A percentile compares a stretch with the other conserved stretches of the same genome.
These are phyloP conservation scores for Donacobius atricapilla DNA, from an alignment of 2,113 vertebrate species.

Conservation along the genomic window DNA sequence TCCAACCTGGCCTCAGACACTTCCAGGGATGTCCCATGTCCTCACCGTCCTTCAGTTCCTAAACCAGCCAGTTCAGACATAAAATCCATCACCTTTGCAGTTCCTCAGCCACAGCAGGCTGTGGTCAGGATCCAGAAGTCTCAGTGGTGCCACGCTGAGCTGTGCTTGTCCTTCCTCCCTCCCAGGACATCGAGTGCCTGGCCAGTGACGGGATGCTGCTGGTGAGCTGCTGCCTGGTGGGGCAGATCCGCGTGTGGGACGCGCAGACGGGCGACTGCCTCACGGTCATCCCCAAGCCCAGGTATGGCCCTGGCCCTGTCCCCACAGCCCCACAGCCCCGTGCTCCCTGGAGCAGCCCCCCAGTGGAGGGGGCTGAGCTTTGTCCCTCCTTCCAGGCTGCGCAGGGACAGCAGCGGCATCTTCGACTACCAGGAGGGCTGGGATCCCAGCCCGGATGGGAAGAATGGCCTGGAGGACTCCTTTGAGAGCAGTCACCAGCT, in stretches of 20 bases:
- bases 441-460: conserved; percentile 71
- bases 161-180: background rate
- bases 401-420: conserved; percentile 80
- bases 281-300: conserved; percentile 85
- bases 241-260: conserved; percentile 95
- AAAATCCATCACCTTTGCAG: accelerated
- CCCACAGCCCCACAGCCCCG: accelerated
- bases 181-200: conserved; percentile 95
- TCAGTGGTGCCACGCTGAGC: background rate
- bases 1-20: background rate
- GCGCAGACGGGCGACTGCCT: conserved; percentile 95
- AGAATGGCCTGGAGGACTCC: conserved; percentile 46
- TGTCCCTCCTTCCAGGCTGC: conserved; percentile 68
- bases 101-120: background rate
- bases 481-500: conserved; percentile 72
- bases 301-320: background rate
- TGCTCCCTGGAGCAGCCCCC: too few species aligned
- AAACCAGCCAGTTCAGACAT: background rate
- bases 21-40: accelerated
- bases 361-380: too few species aligned
- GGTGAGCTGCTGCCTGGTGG: conserved; percentile 95
- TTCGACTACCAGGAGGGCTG: conserved; percentile 85
- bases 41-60: accelerated
- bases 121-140: background rate
- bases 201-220: conserved; percentile 95